Conservation (phyloP, 92 coral and sea anemone species). For the Epizoanthus ramosus region DNA sequence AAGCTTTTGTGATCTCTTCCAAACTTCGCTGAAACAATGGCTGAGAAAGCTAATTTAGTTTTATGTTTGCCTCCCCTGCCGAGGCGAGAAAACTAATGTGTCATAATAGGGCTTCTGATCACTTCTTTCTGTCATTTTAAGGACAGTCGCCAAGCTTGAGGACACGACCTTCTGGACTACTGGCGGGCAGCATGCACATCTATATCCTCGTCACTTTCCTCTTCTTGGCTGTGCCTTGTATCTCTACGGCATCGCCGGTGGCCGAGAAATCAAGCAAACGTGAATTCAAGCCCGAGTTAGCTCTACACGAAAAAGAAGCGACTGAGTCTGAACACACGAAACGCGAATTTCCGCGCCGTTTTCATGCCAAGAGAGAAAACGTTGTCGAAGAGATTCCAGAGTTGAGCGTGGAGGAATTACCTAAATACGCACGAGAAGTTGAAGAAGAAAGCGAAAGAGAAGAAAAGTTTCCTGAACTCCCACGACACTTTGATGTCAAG, state of each 20-base stretch:
- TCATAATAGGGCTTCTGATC: constrained; percentile 17
- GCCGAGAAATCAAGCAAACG: neutral
- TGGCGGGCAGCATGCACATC: neutral
- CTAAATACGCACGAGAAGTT: neutral
- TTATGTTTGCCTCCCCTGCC: constrained; percentile 15
- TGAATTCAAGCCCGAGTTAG: neutral
- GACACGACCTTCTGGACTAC: neutral
- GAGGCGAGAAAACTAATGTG: constrained; percentile 34
- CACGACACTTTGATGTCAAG: neutral
- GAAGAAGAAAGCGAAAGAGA: neutral
- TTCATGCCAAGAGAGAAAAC: constrained; percentile 16
- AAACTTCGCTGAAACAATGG: neutral
- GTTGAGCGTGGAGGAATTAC: neutral
- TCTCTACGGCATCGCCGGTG: neutral
- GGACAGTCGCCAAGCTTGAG: constrained; percentile 3
- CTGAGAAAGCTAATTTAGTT: constrained; percentile 2
- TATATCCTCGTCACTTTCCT: neutral
- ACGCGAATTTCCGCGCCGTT: neutral
- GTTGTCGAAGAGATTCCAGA: neutral
- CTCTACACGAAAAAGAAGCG: neutral
- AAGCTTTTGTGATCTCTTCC: neutral
- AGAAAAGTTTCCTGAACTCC: neutral
- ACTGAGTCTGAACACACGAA: neutral
- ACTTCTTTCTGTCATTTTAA: constrained; percentile 1
- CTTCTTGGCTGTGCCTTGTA: neutral